Evolutionary conservation across 2,888 invertebrate genomes (phyloP), one percentile per base, ranked within the genome.

Genomic region (Leptopilina myrica): DNA sequence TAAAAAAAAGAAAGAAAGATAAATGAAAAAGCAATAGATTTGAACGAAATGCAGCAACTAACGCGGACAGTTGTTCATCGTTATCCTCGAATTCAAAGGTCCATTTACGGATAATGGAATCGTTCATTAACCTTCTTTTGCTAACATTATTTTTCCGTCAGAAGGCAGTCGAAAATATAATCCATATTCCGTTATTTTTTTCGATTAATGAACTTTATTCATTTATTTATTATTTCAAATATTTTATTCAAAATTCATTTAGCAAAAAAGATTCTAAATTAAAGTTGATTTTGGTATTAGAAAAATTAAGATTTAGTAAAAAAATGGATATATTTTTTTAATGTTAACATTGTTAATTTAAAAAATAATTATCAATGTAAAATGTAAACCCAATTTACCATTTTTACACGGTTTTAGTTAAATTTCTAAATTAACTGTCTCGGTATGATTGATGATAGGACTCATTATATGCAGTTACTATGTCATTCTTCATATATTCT

Each of bases 61-160:
- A 73, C 33, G 40, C 33, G 40, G n/a, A 15, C 53, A 73, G n/a
- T n/a, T 56, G 53, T 53, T 53, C 33, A 33, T 33, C 8, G 26
- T 73, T 73, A n/a, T 59, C 40, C 53, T 73, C 9, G n/a, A 73
- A 56, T 56, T 49, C 33, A 9, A 73, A 73, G 56, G 9, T 56
- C 53, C n/a, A 59, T 59, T 56, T 11, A 73, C 33, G n/a, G 9
- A 33, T 56, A 40, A 73, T n/a, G 40, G 56, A 40, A 56, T 33
- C 56, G 40, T 56, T 40, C 33, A 73, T 73, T 33, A 56, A 9
- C 46, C 14, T 59, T 8, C 62, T 20, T 62, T 62, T 62, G 8
- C 20, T 15, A 3, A 9, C 62, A 15, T 20, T 62, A 9, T n/a
- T 15, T 15, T 26, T 62, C 15, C 20, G 11, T 62, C 15, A 15